Base-by-base conservation (phyloP, 2,797 vertebrate genomes). In the Catostomus latipinnis region DNA sequence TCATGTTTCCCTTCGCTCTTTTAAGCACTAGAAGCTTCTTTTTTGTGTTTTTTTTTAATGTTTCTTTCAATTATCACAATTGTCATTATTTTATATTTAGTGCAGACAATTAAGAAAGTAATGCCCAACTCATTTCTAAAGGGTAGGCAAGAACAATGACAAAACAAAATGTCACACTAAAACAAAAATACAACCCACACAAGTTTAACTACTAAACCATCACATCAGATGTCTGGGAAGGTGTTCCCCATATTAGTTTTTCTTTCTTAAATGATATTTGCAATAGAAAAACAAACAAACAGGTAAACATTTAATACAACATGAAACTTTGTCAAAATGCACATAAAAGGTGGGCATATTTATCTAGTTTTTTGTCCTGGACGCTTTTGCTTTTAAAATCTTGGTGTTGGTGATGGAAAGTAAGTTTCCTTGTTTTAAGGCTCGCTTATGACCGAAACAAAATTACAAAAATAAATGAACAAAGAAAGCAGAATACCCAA, bases 51-150 rank as follows among this genome's bases (percentile, higher is more conserved):
- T 70, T 92, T 75, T 66, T 61, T 0, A 18, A 18, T 18, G 16
- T 18, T 73, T 85, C 78, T 78, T 83, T 84, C 85, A 89, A 86
- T 89, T 88, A 87, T 88, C 83, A 86, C 78, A 89, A 87, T 87
- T 88, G 85, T 88, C 85, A 86, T 91, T 90, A 83, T 90, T 91
- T 66, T 90, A 77, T 85, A 90, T 91, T 96, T 98, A 98, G 97
- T 98, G 97, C 97, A 99, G 95, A 97, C 96, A 95, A 95, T 96
- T 96, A 95, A 95, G 95, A 94, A 96, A 95, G 94, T 96, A 97
- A 98, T 97, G 97, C 96, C 96, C 97, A 96, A 95, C 96, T 96
- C 95, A 94, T 92, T 95, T 95, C 95, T 96, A 94, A 95, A 94
- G 94, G 94, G 93, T 95, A 91, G 95, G 88, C 88, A 87, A 89